A percentile compares a stretch with the other conserved stretches of the same genome.
Conservation (phyloP, 2,797 vertebrate genomes). For the Catharus ustulatus region DNA sequence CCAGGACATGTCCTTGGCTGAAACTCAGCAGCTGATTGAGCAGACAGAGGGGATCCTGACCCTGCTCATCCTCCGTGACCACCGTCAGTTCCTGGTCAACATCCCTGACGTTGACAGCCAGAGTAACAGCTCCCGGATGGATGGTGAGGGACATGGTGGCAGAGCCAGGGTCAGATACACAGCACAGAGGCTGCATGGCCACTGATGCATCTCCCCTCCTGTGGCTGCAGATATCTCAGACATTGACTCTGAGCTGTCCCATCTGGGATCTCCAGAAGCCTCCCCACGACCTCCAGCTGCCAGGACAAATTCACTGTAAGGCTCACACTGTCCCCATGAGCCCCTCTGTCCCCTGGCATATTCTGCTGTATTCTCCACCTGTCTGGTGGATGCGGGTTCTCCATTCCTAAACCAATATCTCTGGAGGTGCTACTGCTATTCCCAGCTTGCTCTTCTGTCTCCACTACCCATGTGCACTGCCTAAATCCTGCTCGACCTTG, state of each 20-base stretch:
- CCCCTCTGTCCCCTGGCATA: not conserved
- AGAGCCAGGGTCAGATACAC: accelerated
- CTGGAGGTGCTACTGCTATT: not conserved
- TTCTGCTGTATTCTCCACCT: not conserved
- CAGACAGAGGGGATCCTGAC: slow-evolving; percentile 88
- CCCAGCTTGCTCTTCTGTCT: not conserved
- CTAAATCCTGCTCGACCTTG: slow-evolving; percentile 59
- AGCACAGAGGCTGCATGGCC: not conserved
- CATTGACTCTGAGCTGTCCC: slow-evolving; percentile 78
- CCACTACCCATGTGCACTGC: not conserved
- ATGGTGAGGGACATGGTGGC: slow-evolving; percentile 75
- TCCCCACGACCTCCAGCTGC: slow-evolving; percentile 62
- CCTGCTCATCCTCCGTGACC: slow-evolving; percentile 88
- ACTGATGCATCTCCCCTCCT: not conserved
- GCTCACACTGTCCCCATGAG: not conserved
- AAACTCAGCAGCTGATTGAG: slow-evolving; percentile 92
- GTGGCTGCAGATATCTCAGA: slow-evolving; percentile 88
- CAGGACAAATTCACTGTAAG: slow-evolving; percentile 72
- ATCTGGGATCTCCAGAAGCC: slow-evolving; percentile 21
- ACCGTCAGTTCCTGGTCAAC: slow-evolving; percentile 89
- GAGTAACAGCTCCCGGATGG: slow-evolving; percentile 85
- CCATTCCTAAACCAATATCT: not conserved
- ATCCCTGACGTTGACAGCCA: slow-evolving; percentile 87
- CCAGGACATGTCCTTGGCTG: slow-evolving; percentile 90
- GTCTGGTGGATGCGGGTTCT: not conserved